Evolutionary conservation across 2,888 invertebrate genomes (phyloP), one percentile per base, ranked within the genome.

Genomic region (Ischnus inquisitorius): DNA sequence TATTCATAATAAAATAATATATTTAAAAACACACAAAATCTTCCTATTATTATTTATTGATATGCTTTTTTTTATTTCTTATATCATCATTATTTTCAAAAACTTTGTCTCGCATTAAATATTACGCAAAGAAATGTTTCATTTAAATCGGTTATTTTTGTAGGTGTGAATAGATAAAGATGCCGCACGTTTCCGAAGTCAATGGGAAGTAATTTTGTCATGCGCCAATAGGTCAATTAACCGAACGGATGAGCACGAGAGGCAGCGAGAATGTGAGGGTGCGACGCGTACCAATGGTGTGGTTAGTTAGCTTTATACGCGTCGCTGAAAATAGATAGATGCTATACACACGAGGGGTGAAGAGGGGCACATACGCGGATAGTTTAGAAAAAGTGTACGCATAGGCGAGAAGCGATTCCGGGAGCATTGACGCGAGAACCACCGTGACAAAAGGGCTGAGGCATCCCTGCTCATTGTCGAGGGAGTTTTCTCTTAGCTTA

Each of bases 381-480:
- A 67, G 77, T 80, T 67, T 57, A 82, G 86, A 60, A 77, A 81
- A 68, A 82, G 76, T 81, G 85, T 78, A 25, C 25, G 14, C 14
- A 28, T 2, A 75, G 72, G 69, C 65, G 75, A 75, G 82, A 86
- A 84, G 88, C 90, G 90, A 90, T 90, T 91, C 88, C 85, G 90
- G 90, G 92, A 85, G 93, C 93, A 93, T 92, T 93, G 93, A 93
- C 93, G 93, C 93, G 93, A 91, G 93, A 93, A 92, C 93, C 92
- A 83, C 93, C 90, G 88, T 91, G 89, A 93, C 93, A 93, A 93
- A 92, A 91, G 92, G 91, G 93, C 92, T 93, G 93, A 92, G 92
- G 92, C 93, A 92, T 92, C 92, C 90, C 89, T 85, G 90, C 78
- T 89, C 87, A 91, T 91, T 91, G 92, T 92, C 88, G 84, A 69